Evolutionary conservation across 2,113 vertebrate genomes (phyloP), one percentile per base, ranked within the genome.

Genomic region (Tachuris rubrigastra): DNA sequence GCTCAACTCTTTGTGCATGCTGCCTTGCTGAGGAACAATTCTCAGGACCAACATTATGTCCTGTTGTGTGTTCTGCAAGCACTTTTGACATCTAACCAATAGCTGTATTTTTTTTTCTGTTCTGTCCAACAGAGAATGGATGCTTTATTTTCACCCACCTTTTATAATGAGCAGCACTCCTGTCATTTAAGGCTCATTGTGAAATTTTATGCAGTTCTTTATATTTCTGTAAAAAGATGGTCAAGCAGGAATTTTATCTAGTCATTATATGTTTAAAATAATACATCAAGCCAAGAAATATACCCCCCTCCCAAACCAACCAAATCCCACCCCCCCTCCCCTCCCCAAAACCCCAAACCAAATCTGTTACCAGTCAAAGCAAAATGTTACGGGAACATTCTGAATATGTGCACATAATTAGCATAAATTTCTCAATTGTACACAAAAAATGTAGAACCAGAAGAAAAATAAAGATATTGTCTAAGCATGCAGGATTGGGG

Each of bases 291-390:
- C 16, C 11, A 62, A 47, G 17, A 60, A 47, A 68, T 14, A 47
- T 21, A 52, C 72, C 12, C 1, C 7, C 6, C 12, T 27, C 4
- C 7, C 39, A 39, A 59, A 89, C 28, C 37, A 72, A n/a, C 19
- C 8, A 47, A 30, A 5, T 31, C 7, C 18, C 30, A 7, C 18
- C 28, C 12, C 6, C 44, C 17, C 42, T n/a, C n/a, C n/a, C n/a
- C n/a, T n/a, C n/a, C n/a, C 14, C 7, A 44, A 12, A 39, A 2
- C 1, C 2, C 18, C 31, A 78, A 37, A 3, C 8, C 23, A 69
- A 60, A 85, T 22, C 8, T 71, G 2, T 47, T 47, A 65, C 19
- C 12, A 81, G 14, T 55, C 21, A n/a, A 66, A 60, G 47, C 7
- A 69, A 75, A 79, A 65, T 18, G 18, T 69, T 59, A 56, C 7